phyloP scores from a whole-genome alignment of 2,113 vertebrate species.

The Furnarius figulus region DNA sequence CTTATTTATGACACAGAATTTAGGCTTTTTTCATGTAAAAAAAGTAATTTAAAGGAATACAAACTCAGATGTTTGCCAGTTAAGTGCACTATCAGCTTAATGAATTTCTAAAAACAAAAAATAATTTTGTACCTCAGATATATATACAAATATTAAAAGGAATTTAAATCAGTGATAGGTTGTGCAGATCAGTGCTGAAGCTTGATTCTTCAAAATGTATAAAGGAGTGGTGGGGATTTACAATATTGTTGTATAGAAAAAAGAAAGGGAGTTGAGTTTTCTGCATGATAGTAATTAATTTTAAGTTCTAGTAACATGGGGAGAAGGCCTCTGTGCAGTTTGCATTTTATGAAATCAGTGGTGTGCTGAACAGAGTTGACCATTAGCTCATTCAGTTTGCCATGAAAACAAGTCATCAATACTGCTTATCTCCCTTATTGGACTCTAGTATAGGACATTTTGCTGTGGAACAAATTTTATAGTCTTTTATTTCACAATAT shows the following conservation, averaged over 20 bases:
- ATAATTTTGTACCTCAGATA: not conserved
- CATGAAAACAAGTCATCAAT: not conserved
- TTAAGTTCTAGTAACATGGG: not conserved
- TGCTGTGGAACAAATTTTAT: not conserved
- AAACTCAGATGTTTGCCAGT: not conserved
- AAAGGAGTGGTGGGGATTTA: not conserved
- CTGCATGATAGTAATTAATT: not conserved
- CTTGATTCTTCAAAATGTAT: not conserved
- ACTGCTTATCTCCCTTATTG: not conserved
- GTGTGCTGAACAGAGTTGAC: not conserved
- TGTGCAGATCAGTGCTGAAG: not conserved
- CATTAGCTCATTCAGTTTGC: not conserved
- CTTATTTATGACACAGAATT: not conserved
- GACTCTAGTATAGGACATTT: not conserved
- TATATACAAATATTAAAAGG: not conserved
- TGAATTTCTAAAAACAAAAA: not conserved
- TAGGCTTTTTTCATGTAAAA: slow-evolving; percentile 15
- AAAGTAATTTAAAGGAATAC: not conserved
- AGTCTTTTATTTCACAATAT: not conserved
- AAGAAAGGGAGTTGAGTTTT: not conserved
- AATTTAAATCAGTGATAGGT: not conserved
- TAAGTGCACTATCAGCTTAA: not conserved
- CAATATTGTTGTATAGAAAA: not conserved
- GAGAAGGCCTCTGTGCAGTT: not conserved
- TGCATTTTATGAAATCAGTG: not conserved